Evolutionary conservation across 1,140 invertebrate species (phyloP), one percentile per base, ranked within the genome.

Genomic region (Meteorus sp.): DNA sequence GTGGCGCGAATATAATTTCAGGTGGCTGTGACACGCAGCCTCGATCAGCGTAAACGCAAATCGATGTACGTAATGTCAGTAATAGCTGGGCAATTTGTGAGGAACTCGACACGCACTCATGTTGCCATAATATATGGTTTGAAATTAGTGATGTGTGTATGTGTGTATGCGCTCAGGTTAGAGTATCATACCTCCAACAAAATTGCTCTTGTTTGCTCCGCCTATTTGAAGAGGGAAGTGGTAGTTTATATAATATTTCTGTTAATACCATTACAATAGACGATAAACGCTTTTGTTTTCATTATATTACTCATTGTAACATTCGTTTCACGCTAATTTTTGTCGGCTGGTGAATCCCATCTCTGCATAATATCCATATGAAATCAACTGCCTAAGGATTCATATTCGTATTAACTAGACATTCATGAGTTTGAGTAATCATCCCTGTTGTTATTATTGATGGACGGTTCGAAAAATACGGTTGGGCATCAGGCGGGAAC

Each of bases 41-140:
- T 31, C 31, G 41, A 22, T 50, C 23, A 31, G 37, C 11, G 31
- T 31, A 59, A 55, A 44, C 27, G 43, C 44, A 39, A 59, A 56
- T 56, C 59, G 59, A 61, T 60, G 55, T 55, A 56, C 53, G 59
- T 61, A 51, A 52, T 56, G 43, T 45, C 45, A 37, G 52, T 60
- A 62, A 62, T 59, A 54, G 53, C 50, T 54, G 13, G 56, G 56
- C 35, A 62, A 62, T 62, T 62, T 62, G 55, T 47, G 43, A 47
- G 29, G 19, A 33, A 56, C 54, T 45, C 41, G 17, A 45, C 43
- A 47, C 54, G 41, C 31, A 48, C 44, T 35, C 13, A 35, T 29
- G 31, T 47, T 15, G 43, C 47, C n/a, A n/a, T n/a, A n/a, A n/a
- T n/a, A n/a, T n/a, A n/a, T 13, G 43, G 27, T 19, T 51, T 22